phyloP scores from a whole-genome alignment of 2,797 vertebrate genomes.

The Centropyge bicolor region DNA sequence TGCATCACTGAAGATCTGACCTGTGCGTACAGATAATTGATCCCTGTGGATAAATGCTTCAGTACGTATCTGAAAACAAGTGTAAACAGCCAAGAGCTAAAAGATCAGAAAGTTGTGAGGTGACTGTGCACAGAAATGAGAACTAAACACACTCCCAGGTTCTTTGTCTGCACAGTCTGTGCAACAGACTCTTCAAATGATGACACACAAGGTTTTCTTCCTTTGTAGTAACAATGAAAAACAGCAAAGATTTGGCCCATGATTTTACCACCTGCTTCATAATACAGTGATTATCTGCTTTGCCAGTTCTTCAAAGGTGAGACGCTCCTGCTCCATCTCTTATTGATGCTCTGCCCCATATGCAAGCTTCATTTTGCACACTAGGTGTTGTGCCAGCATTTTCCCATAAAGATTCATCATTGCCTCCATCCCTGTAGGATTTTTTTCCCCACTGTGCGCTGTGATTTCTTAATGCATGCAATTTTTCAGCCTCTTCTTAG shows the following conservation, averaged over 20 bases:
- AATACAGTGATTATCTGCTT: constrained; percentile 10
- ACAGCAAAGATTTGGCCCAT: not conserved
- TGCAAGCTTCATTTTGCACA: not conserved
- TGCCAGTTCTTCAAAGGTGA: not conserved
- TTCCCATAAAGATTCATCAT: constrained; percentile 18
- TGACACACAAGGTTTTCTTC: not conserved
- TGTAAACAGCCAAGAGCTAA: not conserved
- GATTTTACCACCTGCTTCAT: not conserved
- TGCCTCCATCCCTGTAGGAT: not conserved
- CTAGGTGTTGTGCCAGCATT: not conserved
- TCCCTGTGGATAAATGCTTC: constrained; percentile 15
- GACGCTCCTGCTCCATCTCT: not conserved
- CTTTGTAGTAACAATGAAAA: not conserved
- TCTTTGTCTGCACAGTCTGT: not conserved
- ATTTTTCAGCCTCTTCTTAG: not conserved
- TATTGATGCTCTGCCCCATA: not conserved
- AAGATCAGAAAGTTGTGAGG: not conserved
- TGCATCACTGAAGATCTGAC: not conserved
- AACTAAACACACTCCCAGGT: not conserved
- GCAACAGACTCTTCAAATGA: not conserved
- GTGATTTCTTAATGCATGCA: not conserved
- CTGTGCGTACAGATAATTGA: not conserved
- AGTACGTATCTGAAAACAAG: not conserved
- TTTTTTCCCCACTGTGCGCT: not conserved
- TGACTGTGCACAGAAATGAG: not conserved